Conservation (phyloP, 2,113 vertebrate species). For the Macrotis lagotis region DNA sequence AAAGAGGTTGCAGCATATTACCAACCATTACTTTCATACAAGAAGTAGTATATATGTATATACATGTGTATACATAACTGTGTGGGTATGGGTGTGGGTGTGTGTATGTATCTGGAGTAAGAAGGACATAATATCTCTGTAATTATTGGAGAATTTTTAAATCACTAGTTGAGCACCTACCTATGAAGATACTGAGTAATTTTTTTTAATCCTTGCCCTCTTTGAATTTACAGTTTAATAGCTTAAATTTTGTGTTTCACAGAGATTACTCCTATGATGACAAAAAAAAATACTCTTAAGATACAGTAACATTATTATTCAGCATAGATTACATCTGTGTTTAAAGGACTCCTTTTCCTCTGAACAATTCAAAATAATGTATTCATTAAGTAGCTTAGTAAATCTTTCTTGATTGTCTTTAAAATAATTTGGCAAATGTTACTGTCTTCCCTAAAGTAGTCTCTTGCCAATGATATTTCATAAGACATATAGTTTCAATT, state of each 20-base stretch:
- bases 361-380: conserved; percentile 41
- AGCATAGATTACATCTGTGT: background rate
- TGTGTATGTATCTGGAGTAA: background rate
- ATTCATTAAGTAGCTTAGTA: conserved; percentile 40
- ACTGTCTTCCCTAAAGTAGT: conserved; percentile 17
- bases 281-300: background rate
- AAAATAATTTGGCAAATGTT: conserved; percentile 23
- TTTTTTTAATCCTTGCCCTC: background rate
- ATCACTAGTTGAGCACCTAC: background rate
- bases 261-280: background rate
- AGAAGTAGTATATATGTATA: background rate
- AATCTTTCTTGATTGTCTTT: conserved; percentile 38
- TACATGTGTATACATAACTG: background rate
- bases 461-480: conserved; percentile 28
- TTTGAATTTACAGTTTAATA: background rate
- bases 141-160: no score
- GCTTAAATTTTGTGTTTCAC: background rate
- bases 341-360: background rate
- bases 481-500: background rate
- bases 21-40: background rate
- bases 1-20: background rate
- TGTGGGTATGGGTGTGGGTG: no score
- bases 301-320: background rate
- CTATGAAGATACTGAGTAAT: background rate
- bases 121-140: background rate